A percentile compares a stretch with the other conserved stretches of the same genome.
phyloP scores from a whole-genome alignment of 2,113 vertebrate species.

The Cnemophilus loriae region DNA sequence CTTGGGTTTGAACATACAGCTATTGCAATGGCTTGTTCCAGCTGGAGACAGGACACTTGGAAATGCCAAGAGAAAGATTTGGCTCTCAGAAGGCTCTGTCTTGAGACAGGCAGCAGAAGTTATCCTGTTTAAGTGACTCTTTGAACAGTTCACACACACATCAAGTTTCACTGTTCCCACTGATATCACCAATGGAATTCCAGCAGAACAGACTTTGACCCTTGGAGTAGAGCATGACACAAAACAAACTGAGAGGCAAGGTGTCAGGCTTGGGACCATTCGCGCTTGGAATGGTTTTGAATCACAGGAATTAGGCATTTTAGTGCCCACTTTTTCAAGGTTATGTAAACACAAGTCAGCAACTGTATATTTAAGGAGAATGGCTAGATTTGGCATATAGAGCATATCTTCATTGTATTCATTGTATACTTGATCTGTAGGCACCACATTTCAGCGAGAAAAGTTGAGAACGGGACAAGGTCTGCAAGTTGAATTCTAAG shows the following conservation, averaged over 20 bases:
- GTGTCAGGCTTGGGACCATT: not conserved
- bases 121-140: not conserved
- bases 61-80: not conserved
- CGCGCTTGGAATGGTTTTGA: constrained; percentile 44
- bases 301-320: constrained; percentile 36
- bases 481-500: not conserved
- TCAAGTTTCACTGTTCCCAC: not conserved
- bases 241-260: not conserved
- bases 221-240: not conserved
- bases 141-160: not conserved
- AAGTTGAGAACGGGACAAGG: not conserved
- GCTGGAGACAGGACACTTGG: not conserved
- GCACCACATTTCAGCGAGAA: constrained; percentile 16
- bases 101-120: not conserved
- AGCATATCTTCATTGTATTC: not conserved
- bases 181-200: not conserved
- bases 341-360: constrained; percentile 47
- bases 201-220: not conserved
- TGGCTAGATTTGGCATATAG: constrained; percentile 64
- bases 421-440: not conserved
- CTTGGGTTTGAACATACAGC: not conserved
- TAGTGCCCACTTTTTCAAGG: not conserved
- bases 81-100: not conserved
- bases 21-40: not conserved
- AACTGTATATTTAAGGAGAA: constrained; percentile 35